These are phyloP conservation scores for Mamestra configurata DNA, from an alignment of 1,140 invertebrate species.

Conservation along the genomic window DNA sequence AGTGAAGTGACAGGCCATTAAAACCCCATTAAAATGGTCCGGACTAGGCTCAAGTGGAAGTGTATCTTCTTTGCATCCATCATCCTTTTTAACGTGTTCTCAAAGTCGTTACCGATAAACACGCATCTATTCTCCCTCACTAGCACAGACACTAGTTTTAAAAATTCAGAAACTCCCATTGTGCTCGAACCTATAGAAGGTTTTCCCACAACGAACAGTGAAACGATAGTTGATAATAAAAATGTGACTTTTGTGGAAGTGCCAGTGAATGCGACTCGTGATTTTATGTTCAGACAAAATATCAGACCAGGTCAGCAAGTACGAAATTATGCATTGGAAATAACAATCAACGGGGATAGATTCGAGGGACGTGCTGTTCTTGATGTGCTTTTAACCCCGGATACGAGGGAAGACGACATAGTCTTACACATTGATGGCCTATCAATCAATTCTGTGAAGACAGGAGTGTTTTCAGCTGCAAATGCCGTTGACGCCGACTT, in stretches of 20 bases:
- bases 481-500: conserved; percentile 59
- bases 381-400: conserved; percentile 61
- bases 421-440: conserved; percentile 65
- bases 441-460: conserved; percentile 59
- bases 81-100: conserved; percentile 59
- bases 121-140: not conserved
- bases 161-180: not conserved
- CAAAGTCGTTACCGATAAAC: conserved; percentile 60
- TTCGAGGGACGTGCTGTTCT: conserved; percentile 71
- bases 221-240: conserved; percentile 5
- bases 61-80: conserved; percentile 59
- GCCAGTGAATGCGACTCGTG: conserved; percentile 36
- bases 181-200: conserved; percentile 10
- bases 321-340: conserved; percentile 62
- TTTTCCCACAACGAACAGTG: not conserved
- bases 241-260: conserved; percentile 30
- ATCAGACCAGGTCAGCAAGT: conserved; percentile 71
- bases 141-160: not conserved
- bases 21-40: conserved; percentile 67
- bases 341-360: conserved; percentile 62
- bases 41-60: conserved; percentile 71
- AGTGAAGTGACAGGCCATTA: conserved; percentile 63
- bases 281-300: conserved; percentile 33
- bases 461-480: conserved; percentile 64
- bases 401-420: conserved; percentile 65